Base-by-base conservation (phyloP, 2,888 invertebrate species). In the Allophyes oxyacanthae region DNA sequence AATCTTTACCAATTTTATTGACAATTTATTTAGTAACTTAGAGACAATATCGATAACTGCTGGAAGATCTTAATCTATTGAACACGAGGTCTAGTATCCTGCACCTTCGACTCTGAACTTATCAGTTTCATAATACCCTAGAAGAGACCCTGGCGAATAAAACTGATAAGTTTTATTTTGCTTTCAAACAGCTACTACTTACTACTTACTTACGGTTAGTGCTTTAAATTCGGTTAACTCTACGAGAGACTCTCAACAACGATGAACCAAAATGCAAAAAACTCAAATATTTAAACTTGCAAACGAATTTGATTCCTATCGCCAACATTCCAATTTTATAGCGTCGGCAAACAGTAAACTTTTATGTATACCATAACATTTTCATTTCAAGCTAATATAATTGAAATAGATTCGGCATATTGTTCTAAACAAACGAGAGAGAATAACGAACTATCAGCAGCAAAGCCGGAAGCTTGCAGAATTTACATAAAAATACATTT, bases 311-410 rank as follows among this genome's bases (percentile, higher is more conserved):
- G 72, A 72, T 72, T 51, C 38, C 52, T 60, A 64, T 71, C 42
- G 52, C 50, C 38, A 54, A 66, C 59, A 65, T 58, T 65, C n/a
- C 46, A 64, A 57, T 75, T 71, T 64, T 54, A 72, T 72, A 60
- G 52, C 50, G 40, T 56, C 54, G 51, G 53, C 46, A 60, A 33
- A 59, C 63, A 55, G 53, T 67, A 57, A 71, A 67, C 53, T 60
- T 74, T 72, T 75, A 72, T 61, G 57, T 65, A 49, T 25, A n/a
- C 41, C 30, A 59, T 72, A 71, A 75, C 56, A 58, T 75, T 75
- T 57, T 42, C 56, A 58, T 75, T 75, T 57, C 44, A 26, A 28
- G 45, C 53, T 72, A 67, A 72, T 58, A 51, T 57, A 53, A 50
- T 45, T 57, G 45, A 64, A 66, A 63, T 43, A 34, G 49, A 60